Base-by-base conservation (phyloP, 2,888 invertebrate genomes). In the Pristionchus fissidentatus region DNA sequence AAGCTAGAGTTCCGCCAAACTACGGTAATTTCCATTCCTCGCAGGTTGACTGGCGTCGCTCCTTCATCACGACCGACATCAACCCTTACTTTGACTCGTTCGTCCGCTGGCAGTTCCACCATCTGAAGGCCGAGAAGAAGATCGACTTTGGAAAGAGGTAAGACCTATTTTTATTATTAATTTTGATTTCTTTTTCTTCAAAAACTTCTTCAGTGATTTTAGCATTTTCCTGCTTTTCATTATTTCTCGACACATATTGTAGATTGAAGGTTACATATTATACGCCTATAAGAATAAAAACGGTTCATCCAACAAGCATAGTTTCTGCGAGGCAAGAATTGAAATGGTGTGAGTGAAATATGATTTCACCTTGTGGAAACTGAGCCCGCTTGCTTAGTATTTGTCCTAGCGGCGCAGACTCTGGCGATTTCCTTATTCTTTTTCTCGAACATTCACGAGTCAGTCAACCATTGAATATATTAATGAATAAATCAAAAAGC, bases 31-130 rank as follows among this genome's bases (percentile, higher is more conserved):
- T n/a, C 55, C 55, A 8, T 55, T 26, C 73, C 90, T 92, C 5
- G 2, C 93, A 97, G 96, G 95, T 97, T 87, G 99, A 99, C 93
- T 99, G 98, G 98, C 95, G 99, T 60, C 95, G 99, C 82, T 95
- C 96, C n/a, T 99, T 99, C 92, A 96, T 99, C 86, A 99, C 99
- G 2, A 99, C 99, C 0, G 98, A 98, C 93, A 96, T 95, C 0
- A 99, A 99, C 94, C 97, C 97, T 0, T 99, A 96, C 93, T 99
- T 95, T 93, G 98, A 99, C 93, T 97, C 97, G 0, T 99, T 99
- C 93, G 95, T 99, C 0, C 95, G 96, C 84, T 99, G 99, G 99
- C 98, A 98, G 93, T 99, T 96, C 93, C 93, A 95, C 84, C 95
- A 95, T 87, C 94, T 99, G 38, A 96, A 93, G 95, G 95, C 95